These are phyloP conservation scores for Cantharis rustica DNA, from an alignment of 2,888 invertebrate genomes.

Conservation along the genomic window DNA sequence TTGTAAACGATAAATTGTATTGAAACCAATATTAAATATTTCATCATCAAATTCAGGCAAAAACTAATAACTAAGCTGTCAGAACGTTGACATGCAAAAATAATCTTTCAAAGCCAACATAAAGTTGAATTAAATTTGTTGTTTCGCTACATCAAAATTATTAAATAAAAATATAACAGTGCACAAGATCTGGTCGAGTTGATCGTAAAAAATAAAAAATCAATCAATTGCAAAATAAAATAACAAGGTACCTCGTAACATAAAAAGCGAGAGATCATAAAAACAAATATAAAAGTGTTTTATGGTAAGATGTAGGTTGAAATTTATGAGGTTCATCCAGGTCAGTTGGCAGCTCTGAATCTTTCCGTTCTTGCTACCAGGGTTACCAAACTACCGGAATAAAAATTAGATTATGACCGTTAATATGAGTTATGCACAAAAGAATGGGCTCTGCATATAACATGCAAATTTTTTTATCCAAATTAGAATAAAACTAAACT, in stretches of 20 bases:
- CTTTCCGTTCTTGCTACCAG: constrained; percentile 18
- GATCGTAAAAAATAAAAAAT: not conserved
- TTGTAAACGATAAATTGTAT: not conserved
- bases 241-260: constrained; percentile 13
- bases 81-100: not conserved
- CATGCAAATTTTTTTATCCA: constrained; percentile 3
- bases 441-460: constrained; percentile 12
- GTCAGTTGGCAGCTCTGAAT: constrained; percentile 30
- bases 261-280: constrained; percentile 21
- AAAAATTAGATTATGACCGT: constrained; percentile 32
- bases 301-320: constrained; percentile 30
- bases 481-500: not conserved
- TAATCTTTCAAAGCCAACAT: not conserved
- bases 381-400: constrained; percentile 27
- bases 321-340: constrained; percentile 31
- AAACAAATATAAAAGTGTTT: constrained; percentile 31
- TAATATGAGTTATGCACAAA: constrained; percentile 27
- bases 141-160: not conserved
- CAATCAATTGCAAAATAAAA: constrained; percentile 16
- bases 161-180: not conserved
- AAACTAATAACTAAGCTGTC: not conserved
- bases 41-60: not conserved
- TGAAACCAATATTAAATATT: not conserved
- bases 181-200: not conserved
- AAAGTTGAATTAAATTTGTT: not conserved